Evolutionary conservation across 2,888 invertebrate genomes (phyloP).

Genomic region (Sphaerophoria rueppellii): DNA sequence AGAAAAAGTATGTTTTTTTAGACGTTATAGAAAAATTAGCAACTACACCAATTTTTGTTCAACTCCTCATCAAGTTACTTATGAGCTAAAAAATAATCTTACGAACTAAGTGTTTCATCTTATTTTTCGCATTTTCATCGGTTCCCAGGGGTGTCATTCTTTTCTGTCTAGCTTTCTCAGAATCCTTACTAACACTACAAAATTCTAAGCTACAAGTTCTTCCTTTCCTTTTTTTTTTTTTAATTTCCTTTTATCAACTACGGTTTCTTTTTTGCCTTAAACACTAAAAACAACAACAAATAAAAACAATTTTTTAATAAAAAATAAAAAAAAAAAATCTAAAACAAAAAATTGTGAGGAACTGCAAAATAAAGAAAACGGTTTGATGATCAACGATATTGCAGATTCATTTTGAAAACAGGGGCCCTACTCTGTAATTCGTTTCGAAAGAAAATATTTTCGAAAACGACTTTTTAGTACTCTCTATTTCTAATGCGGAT

Average conservation of each 20-base stretch:
- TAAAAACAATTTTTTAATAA: constrained; percentile 54
- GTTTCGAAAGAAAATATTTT: too few species aligned
- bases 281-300: constrained; percentile 72
- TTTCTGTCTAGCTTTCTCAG: constrained; percentile 21
- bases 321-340: constrained; percentile 45
- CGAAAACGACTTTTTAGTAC: too few species aligned
- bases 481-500: too few species aligned
- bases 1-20: constrained; percentile 6
- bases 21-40: constrained; percentile 66
- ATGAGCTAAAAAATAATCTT: constrained; percentile 64
- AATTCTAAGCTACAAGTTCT: constrained; percentile 51
- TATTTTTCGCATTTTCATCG: constrained; percentile 21
- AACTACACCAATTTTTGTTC: constrained; percentile 56
- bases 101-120: constrained; percentile 51
- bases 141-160: constrained; percentile 5
- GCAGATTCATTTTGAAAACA: constrained; percentile 1
- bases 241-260: constrained; percentile 62
- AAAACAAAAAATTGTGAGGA: constrained; percentile 28
- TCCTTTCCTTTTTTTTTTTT: constrained; percentile 30
- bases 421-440: too few species aligned
- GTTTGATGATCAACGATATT: background rate
- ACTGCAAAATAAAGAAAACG: constrained; percentile 5
- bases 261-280: constrained; percentile 54
- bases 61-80: constrained; percentile 53
- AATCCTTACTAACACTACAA: constrained; percentile 61